Evolutionary conservation across 2,888 invertebrate species (phyloP).

Genomic region (Lysandra coridon): DNA sequence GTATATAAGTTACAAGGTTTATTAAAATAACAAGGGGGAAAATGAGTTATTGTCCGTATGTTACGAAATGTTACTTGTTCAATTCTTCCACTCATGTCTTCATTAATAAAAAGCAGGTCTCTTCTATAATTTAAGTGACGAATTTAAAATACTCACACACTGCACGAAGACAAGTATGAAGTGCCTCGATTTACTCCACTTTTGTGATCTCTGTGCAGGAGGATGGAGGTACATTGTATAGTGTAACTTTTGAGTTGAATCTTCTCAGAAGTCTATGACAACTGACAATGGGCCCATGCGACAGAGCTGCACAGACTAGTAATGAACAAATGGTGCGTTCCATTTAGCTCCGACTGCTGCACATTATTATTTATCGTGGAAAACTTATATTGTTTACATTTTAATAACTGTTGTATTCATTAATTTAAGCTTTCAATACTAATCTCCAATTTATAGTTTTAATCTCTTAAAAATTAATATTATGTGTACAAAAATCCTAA

Average conservation of each 20-base stretch:
- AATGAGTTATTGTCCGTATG: too few species aligned
- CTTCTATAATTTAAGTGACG: too few species aligned
- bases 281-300: conserved; percentile 22
- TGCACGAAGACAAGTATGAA: too few species aligned
- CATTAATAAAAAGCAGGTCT: too few species aligned
- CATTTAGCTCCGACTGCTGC: neutral
- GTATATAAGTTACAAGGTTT: too few species aligned
- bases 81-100: too few species aligned
- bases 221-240: neutral
- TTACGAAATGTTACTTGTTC: too few species aligned
- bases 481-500: neutral
- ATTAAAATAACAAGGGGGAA: too few species aligned
- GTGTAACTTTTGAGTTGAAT: neutral
- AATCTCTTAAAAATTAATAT: neutral
- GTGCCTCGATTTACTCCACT: too few species aligned
- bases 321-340: neutral
- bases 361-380: neutral
- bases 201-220: too few species aligned
- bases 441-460: neutral
- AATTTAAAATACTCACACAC: too few species aligned
- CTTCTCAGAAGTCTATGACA: neutral
- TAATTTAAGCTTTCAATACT: neutral
- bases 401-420: neutral
- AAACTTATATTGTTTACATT: neutral
- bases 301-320: neutral